Evolutionary conservation across 2,888 invertebrate genomes (phyloP), one percentile per base, ranked within the genome.

Genomic region (Cheilosia grossa): DNA sequence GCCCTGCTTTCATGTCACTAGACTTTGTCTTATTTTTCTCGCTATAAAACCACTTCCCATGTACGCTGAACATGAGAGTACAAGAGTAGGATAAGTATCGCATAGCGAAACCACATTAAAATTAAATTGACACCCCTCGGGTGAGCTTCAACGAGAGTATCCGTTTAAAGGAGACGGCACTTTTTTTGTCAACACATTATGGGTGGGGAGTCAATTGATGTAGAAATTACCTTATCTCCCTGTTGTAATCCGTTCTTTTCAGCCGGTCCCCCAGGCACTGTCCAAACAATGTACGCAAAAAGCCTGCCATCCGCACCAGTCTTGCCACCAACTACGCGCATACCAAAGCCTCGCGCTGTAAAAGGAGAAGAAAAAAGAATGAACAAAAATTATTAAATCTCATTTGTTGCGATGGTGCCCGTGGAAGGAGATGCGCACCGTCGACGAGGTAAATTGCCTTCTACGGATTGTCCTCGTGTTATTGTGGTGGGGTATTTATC

Each of bases 281-380:
- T 97, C 96, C 97, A 97, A 79, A 97, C 97, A 90, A 98, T 96
- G 91, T 96, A 96, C 58, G 98, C 98, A 91, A 97, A 97, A 87
- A 97, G 95, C 44, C 96, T 95, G 5, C 97, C 97, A 91, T 97
- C 97, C 37, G 95, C 94, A 78, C 96, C 96, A 37, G 96, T 95
- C 92, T 98, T 98, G 33, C 98, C 98, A 19, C 98, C 98, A 56
- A 98, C 97, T 30, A 98, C 97, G 86, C 98, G 94, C 97, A 98
- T 97, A 40, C 98, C 98, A 90, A 98, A 97, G 77, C 98, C 98
- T 88, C 97, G 95, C 87, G 97, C 96, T 96, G 92, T 42, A 77
- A 82, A 51, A 69, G 4, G 58, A 64, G 19, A 40, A 59, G 27
- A 64, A 33, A 61, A 51, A 42, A 24, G 2, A 49, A 73, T 21